Evolutionary conservation across 1,140 invertebrate genomes (phyloP), one percentile per base, ranked within the genome.

Genomic region (Cotesia vestalis): DNA sequence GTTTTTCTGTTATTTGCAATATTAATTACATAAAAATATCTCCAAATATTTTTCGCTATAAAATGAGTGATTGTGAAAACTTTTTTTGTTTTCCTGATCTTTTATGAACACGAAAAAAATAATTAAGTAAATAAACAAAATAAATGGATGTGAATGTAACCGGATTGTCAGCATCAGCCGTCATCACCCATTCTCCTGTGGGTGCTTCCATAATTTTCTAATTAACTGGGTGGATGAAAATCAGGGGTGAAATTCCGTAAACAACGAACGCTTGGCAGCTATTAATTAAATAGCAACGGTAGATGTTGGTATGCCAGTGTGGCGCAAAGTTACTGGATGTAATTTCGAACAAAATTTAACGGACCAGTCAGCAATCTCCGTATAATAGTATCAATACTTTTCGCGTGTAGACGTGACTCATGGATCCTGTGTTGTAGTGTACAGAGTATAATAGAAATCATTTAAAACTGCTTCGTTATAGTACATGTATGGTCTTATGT

Each of bases 291-390:
- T 76, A 71, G 69, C 52, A 40, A 51, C 17, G 62, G 73, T 63
- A 52, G 67, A 57, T 69, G 67, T 52, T 60, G 67, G 72, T 66
- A 70, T 57, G 53, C 67, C 61, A 36, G 66, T 53, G 61, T 51
- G 69, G 61, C 59, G 64, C 63, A 68, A 70, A 66, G 67, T 72
- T 59, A 61, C 73, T 73, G 59, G 66, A 64, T 72, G 74, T 78
- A 80, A 78, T 80, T 78, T 73, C 69, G 75, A 78, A 76, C 77
- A 73, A 78, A 79, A 78, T 73, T 76, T 72, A 72, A 73, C 70
- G 38, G 52, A 20, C 59, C 36, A 63, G 53, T 52, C 64, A 17
- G 17, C 66, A 38, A 40, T 38, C 68, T 46, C 63, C 11, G 5
- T 17, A 27, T 27, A 27, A 27, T 27, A 57, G 67, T 59, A 35